Evolutionary conservation across 2,113 vertebrate species (phyloP).

Genomic region (Athene noctua): DNA sequence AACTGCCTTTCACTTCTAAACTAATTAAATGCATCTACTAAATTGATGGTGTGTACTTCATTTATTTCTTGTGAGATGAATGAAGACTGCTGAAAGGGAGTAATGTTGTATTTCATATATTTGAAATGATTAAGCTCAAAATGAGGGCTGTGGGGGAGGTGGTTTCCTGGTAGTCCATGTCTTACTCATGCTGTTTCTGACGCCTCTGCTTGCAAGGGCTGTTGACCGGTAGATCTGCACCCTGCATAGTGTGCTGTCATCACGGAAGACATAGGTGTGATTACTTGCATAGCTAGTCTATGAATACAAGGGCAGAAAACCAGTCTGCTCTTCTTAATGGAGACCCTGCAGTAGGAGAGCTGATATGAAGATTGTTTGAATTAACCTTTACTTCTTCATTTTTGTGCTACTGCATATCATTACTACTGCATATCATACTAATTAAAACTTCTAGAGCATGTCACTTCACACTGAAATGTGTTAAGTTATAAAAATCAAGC

Average conservation of each 20-base stretch:
- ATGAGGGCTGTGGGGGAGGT: constrained; percentile 10
- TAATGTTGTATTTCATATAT: not conserved
- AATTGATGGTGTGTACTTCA: fast-evolving
- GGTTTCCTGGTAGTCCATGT: constrained; percentile 21
- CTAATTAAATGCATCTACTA: not conserved
- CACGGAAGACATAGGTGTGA: not conserved
- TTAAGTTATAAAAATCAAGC: not conserved
- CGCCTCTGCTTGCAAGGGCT: not conserved
- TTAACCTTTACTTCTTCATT: not conserved
- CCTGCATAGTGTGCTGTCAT: not conserved
- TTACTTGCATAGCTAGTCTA: not conserved
- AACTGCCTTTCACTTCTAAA: not conserved
- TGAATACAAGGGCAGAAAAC: not conserved
- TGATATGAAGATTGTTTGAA: not conserved
- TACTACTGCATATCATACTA: not conserved
- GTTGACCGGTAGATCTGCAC: not conserved
- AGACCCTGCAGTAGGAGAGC: not conserved
- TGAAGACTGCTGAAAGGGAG: not conserved
- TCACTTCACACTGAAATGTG: not conserved
- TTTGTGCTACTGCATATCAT: not conserved
- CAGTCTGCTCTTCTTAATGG: not conserved
- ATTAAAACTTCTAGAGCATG: not conserved
- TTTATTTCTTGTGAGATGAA: not conserved
- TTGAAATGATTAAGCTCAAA: not conserved
- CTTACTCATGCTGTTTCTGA: not conserved